Percentiles rank a stretch among this genome's conserved stretches.
Evolutionary conservation across 2,113 vertebrate species (phyloP).

Genomic region (Prionailurus bengalensis): DNA sequence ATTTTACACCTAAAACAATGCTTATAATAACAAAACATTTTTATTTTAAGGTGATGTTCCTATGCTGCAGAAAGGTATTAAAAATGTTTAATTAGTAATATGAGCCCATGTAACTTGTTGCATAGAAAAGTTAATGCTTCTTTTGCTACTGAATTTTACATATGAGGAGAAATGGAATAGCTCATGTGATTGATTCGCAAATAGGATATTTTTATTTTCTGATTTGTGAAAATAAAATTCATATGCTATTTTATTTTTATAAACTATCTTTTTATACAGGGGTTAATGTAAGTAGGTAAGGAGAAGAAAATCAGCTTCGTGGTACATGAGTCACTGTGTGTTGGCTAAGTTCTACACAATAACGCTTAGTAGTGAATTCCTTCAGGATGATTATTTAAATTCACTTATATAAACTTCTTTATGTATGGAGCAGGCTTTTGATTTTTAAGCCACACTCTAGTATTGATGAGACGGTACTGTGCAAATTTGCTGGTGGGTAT

Average conservation of each 20-base stretch:
- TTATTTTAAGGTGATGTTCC: constrained; percentile 25
- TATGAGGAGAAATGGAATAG: constrained; percentile 82
- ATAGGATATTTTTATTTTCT: constrained; percentile 78
- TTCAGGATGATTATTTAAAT: constrained; percentile 66
- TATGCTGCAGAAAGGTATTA: background rate
- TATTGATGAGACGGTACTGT: background rate
- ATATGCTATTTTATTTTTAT: constrained; percentile 81
- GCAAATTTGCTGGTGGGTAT: background rate
- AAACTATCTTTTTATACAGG: constrained; percentile 72
- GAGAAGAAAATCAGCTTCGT: constrained; percentile 80
- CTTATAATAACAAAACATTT: background rate
- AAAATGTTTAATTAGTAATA: background rate
- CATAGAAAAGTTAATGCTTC: constrained; percentile 72
- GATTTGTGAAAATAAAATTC: constrained; percentile 85
- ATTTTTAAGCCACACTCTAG: constrained; percentile 70
- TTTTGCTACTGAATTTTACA: constrained; percentile 83
- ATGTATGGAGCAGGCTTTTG: constrained; percentile 61
- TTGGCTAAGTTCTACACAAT: constrained; percentile 72
- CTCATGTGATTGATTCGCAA: constrained; percentile 81
- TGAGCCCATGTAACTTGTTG: constrained; percentile 42
- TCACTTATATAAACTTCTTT: constrained; percentile 66
- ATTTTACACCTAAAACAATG: background rate
- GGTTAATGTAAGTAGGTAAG: constrained; percentile 65
- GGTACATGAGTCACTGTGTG: constrained; percentile 75
- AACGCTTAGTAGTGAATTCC: constrained; percentile 60